Base-by-base conservation (phyloP, 2,113 vertebrate genomes). In the Odontophorus gujanensis region DNA sequence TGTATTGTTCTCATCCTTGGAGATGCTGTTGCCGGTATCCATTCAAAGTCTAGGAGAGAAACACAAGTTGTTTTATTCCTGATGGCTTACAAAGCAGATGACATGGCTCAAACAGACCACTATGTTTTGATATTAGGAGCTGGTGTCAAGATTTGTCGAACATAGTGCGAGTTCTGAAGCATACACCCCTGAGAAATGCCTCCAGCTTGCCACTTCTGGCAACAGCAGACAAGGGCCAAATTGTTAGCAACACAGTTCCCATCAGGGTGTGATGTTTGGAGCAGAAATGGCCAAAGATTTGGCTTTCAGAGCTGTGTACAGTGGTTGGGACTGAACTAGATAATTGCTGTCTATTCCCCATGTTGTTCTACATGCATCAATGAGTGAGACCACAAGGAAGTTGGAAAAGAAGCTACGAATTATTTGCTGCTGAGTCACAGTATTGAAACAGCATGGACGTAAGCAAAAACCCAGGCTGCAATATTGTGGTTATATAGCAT, bases 401-500 rank as follows among this genome's bases (percentile, higher is more conserved):
- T 0, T 87, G 67, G 50, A 91, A 80, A 93, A 89, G 58, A 66
- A 91, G 14, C 59, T 66, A 71, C 71, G 63, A 87, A 66, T 87
- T 72, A 87, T 87, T 65, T 8, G 63, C 6, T 2, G 2, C 42
- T 82, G 72, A 91, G 58, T 89, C 91, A 89, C 0, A 1, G 12
- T 72, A 81, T 13, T 73, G 81, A 91, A 94, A 79, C 38, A 89
- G 55, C 32, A 78, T 51, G 71, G 62, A 81, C 2, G 0, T 55
- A 89, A 90, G 71, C 68, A 84, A 94, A 93, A 92, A 82, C 45
- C 32, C 25, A 67, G 62, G 40, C 34, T 30, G 63, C 25, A 67
- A 59, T 73, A 71, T n/a, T 34, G 45, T 80, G 81, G 32, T 87
- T 74, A 66, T 74, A 59, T 55, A 89, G 65, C 28, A 42, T 0